Conservation (phyloP, 2,797 vertebrate species). For the Ctenopoma multispine region DNA sequence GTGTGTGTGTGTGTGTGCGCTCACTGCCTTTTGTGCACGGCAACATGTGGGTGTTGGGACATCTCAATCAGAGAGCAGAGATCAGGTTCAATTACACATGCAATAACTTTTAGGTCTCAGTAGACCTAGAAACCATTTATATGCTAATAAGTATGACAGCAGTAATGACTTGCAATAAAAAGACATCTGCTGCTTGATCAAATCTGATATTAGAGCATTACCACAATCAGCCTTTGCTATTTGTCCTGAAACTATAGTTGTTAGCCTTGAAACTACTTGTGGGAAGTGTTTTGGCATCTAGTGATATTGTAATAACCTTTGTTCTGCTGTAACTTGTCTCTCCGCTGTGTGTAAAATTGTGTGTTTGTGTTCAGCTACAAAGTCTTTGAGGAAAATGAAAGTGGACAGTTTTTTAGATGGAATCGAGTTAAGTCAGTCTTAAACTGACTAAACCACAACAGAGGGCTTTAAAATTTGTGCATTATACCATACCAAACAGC, state of each 20-base stretch:
- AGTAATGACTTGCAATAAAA: constrained; percentile 82
- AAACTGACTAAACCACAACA: background rate
- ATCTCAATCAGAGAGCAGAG: constrained; percentile 76
- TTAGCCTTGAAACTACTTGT: constrained; percentile 59
- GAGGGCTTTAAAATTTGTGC: background rate
- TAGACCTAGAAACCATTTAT: constrained; percentile 82
- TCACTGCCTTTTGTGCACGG: background rate
- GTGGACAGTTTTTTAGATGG: background rate
- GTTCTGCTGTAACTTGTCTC: constrained; percentile 23
- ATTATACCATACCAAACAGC: background rate
- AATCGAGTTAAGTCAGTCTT: constrained; percentile 16
- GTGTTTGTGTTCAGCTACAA: constrained; percentile 11
- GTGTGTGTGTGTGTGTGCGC: background rate
- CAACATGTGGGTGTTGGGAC: constrained; percentile 43
- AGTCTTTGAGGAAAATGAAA: constrained; percentile 13
- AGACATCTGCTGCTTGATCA: constrained; percentile 83
- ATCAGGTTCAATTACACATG: constrained; percentile 78
- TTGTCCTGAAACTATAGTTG: constrained; percentile 70
- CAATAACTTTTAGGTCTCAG: constrained; percentile 76
- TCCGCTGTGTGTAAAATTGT: constrained; percentile 3
- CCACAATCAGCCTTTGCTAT: constrained; percentile 68
- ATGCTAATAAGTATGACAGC: constrained; percentile 84
- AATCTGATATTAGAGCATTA: constrained; percentile 77
- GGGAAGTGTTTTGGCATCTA: constrained; percentile 63
- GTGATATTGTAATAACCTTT: constrained; percentile 40